phyloP scores from a whole-genome alignment of 2,797 vertebrate genomes.

The Neopelma chrysocephalum region DNA sequence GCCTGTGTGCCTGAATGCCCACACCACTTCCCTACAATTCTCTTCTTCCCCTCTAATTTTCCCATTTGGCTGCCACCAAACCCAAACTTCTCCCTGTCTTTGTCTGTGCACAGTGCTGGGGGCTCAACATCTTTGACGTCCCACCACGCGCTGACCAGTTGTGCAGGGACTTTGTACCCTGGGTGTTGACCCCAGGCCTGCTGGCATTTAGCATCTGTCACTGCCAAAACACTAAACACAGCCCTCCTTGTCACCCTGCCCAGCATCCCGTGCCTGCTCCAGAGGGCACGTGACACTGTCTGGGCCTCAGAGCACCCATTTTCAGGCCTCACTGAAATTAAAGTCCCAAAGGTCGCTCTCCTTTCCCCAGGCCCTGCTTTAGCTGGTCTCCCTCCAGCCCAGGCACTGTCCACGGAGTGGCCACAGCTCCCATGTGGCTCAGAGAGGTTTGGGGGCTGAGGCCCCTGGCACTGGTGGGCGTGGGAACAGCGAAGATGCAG shows the following conservation, averaged over 20 bases:
- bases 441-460: fast-evolving
- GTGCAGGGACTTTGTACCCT: neutral
- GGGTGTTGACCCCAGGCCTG: neutral
- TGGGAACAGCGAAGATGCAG: fast-evolving
- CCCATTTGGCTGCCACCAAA: fast-evolving
- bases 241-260: neutral
- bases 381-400: neutral
- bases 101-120: fast-evolving
- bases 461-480: fast-evolving
- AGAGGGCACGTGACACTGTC: fast-evolving
- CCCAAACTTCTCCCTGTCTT: neutral
- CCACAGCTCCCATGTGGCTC: fast-evolving
- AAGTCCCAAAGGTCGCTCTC: fast-evolving
- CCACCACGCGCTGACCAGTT: fast-evolving
- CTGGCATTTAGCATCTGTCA: neutral
- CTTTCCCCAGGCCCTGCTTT: neutral
- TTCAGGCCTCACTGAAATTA: neutral
- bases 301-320: neutral
- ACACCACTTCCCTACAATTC: neutral
- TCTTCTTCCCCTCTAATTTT: neutral
- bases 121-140: neutral
- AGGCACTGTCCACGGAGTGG: fast-evolving
- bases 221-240: fast-evolving
- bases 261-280: fast-evolving
- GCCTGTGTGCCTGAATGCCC: neutral